These are phyloP conservation scores for Perithous albicinctus DNA, from an alignment of 2,888 invertebrate species.

Conservation along the genomic window DNA sequence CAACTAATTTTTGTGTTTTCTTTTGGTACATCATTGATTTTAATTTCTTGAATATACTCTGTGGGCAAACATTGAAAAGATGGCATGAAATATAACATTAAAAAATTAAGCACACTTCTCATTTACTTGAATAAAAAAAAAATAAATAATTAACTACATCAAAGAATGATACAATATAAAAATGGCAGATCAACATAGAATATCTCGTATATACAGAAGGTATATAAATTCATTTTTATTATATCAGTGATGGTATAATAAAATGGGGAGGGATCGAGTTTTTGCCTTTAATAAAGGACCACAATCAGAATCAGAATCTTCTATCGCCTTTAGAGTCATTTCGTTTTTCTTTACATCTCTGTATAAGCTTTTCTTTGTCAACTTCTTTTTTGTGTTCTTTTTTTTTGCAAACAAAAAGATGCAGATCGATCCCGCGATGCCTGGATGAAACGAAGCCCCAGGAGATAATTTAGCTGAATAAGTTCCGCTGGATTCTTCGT, in stretches of 20 bases:
- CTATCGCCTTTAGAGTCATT: slow-evolving; percentile 21
- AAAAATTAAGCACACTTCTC: too few species aligned
- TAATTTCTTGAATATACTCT: too few species aligned
- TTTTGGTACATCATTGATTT: too few species aligned
- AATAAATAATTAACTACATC: too few species aligned
- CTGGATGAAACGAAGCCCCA: slow-evolving; percentile 32
- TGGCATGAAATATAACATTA: too few species aligned
- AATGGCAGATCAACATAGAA: too few species aligned
- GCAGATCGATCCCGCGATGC: slow-evolving; percentile 36
- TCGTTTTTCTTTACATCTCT: neutral
- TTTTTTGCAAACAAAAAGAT: slow-evolving; percentile 24
- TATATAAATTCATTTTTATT: neutral
- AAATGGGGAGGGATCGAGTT: neutral
- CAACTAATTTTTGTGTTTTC: too few species aligned
- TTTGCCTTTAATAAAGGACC: slow-evolving; percentile 22
- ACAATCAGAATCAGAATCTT: slow-evolving; percentile 3
- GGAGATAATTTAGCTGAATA: slow-evolving; percentile 53
- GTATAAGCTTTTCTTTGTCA: neutral
- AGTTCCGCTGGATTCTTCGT: slow-evolving; percentile 25
- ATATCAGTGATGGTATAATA: neutral
- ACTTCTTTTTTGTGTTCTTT: neutral
- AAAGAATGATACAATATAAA: too few species aligned
- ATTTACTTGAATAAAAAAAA: too few species aligned
- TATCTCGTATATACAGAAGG: neutral
- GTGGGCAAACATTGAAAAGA: too few species aligned